These are phyloP conservation scores for Acromyrmex heyeri DNA, from an alignment of 1,140 invertebrate species.

Conservation along the genomic window DNA sequence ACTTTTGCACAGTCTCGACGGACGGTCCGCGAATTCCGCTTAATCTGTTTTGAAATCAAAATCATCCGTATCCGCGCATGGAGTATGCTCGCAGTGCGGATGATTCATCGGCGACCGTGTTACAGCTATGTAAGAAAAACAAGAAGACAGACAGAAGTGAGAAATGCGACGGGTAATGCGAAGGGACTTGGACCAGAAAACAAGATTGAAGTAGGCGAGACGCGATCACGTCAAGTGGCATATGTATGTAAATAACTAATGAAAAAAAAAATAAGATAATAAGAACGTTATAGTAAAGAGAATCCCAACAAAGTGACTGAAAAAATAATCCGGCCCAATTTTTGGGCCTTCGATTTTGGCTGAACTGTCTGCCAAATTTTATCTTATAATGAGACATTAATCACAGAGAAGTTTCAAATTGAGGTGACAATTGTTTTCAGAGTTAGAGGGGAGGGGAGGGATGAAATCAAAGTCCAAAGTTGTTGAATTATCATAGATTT, in stretches of 20 bases:
- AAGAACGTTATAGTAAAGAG: constrained; percentile 48
- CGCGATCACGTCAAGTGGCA: neutral
- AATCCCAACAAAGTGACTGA: constrained; percentile 2
- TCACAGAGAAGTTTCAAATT: no score
- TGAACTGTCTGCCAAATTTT: no score
- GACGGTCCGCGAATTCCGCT: constrained; percentile 23
- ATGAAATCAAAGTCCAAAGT: no score
- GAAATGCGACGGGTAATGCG: constrained; percentile 44
- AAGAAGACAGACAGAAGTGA: constrained; percentile 35
- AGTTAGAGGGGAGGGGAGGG: no score
- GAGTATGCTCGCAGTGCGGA: neutral
- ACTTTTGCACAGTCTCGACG: constrained; percentile 34
- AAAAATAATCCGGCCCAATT: no score
- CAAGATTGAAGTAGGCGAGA: constrained; percentile 30
- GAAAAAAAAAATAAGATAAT: constrained; percentile 58
- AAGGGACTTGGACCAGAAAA: constrained; percentile 55
- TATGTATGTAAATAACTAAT: constrained; percentile 51
- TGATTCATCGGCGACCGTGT: constrained; percentile 12
- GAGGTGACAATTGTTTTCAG: no score
- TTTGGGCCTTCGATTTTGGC: no score
- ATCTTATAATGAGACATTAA: no score
- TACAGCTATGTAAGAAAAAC: constrained; percentile 26
- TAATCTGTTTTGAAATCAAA: constrained; percentile 53
- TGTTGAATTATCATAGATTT: no score
- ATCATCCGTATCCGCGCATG: neutral